Base-by-base conservation (phyloP, 2,888 invertebrate species). In the Pediacus dermestoides region DNA sequence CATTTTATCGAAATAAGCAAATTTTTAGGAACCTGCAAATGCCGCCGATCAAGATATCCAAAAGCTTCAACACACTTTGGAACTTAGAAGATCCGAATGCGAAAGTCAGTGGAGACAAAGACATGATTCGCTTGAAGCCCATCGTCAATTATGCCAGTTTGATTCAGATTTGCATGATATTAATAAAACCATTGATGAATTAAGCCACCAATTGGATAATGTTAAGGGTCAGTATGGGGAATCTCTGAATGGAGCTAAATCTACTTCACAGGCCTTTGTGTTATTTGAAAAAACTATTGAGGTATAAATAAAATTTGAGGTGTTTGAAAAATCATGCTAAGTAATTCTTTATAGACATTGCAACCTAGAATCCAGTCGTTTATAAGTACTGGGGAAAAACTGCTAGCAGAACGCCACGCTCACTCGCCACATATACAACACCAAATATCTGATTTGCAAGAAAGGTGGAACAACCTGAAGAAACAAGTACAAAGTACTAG, bases 231-330 rank as follows among this genome's bases (percentile, higher is more conserved):
- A 82, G 67, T 83, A 78, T 65, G 83, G 85, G 16, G 85, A 85
- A 60, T 85, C 84, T 48, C 70, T 84, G 49, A 74, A 78, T 4
- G 77, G 81, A 21, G 84, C 85, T 4, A 80, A 79, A 63, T 77
- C 82, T 34, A 81, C 82, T 27, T 81, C 83, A 3, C 70, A 78
- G 49, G 80, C 84, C 16, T 88, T 87, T 62, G 75, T 76, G 44
- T 80, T 83, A 57, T 86, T 88, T 64, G 85, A 88, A 69, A 80
- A 80, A 65, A 85, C 85, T 34, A 79, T 88, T 49, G 77, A 82
- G 74, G 86, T 88, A 70, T 70, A 70, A 67, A 48, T 10, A 26
- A 16, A 30, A 14, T 8, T 8, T 7, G 8, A 7, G 11, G 16
- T 18, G 11, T 26, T 11, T 16, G 12, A 22, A 7, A 14, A 34